These are phyloP conservation scores for Phyto melanocephala DNA, from an alignment of 2,888 invertebrate species.

Conservation along the genomic window DNA sequence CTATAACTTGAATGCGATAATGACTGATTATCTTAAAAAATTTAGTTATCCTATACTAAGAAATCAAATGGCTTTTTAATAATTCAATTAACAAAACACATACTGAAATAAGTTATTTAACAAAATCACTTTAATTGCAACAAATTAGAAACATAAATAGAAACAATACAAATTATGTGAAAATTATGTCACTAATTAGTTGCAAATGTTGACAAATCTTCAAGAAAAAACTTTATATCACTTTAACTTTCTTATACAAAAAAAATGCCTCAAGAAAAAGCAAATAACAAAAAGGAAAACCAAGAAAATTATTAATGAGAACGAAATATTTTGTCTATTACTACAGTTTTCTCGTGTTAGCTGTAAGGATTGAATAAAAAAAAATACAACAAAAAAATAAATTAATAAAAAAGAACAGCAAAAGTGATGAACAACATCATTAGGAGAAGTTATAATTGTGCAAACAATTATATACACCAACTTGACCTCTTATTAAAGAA, in stretches of 20 bases:
- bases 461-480: constrained; percentile 59
- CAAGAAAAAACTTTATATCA: background rate
- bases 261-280: background rate
- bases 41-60: too few relatives aligned
- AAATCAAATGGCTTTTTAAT: too few relatives aligned
- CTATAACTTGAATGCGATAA: too few relatives aligned
- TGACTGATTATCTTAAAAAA: too few relatives aligned
- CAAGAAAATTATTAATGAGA: constrained; percentile 19
- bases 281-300: background rate
- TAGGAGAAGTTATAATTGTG: constrained; percentile 55
- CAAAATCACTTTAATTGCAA: background rate
- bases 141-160: background rate
- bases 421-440: constrained; percentile 29
- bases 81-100: too few relatives aligned
- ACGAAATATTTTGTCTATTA: constrained; percentile 44
- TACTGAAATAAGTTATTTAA: background rate
- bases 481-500: constrained; percentile 56
- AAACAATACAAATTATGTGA: background rate
- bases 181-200: constrained; percentile 23
- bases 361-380: background rate
- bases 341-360: background rate
- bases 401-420: background rate
- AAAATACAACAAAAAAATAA: background rate
- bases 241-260: background rate
- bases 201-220: constrained; percentile 30